Base-by-base conservation (phyloP, 2,888 invertebrate species). In the Limnephilus lunatus region DNA sequence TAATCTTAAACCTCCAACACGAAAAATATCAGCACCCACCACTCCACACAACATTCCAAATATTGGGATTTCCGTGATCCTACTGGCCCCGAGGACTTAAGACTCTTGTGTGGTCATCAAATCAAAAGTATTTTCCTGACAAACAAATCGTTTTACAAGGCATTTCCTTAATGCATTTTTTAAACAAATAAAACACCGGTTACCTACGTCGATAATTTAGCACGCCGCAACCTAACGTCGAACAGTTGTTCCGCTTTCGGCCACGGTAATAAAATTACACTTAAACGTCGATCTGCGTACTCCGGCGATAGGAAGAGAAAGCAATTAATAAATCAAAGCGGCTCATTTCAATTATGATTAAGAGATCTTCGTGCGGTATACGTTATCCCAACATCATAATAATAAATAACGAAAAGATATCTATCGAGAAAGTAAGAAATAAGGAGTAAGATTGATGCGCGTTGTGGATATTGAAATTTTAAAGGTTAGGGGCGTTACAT, bases 311-410 rank as follows among this genome's bases (percentile, higher is more conserved):
- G 88, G 82, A 88, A 88, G 87, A 88, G 91, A 91, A 91, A 91
- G 88, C 91, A 91, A 91, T 91, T 91, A 91, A 91, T 91, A 91
- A 88, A 91, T 91, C 91, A 91, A 81, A 91, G 19, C 35, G 87
- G 82, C 91, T 85, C 86, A 91, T 91, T 86, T 53, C 86, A 88
- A 91, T 88, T 91, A 88, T 81, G 81, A 91, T 91, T 91, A 88
- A 91, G 88, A 48, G 88, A 81, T 91, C 81, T 87, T 53, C 68
- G 87, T 87, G 68, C 68, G 32, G 87, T 30, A 31, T 32, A 35
- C 68, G 53, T 31, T 68, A 68, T 87, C 87, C 30, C 25, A 68
- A 31, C 32, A 87, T 53, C 87, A 32, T 53, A 68, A 68, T 87
- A 68, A 87, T 68, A 68, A 87, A 87, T 32, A 86, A n/a, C 68